Conservation (phyloP, 2,113 vertebrate species). For the Mastomys natalensis region DNA sequence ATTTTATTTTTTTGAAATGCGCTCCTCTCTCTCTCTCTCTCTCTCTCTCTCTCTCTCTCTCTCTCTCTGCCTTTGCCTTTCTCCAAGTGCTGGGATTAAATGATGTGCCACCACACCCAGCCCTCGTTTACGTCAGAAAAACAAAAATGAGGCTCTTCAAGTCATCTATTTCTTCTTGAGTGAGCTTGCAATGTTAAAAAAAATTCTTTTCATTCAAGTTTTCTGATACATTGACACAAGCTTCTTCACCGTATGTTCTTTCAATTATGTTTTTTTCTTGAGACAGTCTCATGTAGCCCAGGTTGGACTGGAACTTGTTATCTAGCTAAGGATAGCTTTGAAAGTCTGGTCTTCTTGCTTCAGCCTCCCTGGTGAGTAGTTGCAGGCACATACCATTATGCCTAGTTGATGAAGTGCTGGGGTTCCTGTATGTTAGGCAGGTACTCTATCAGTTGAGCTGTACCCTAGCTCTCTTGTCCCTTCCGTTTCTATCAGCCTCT, state of each 20-base stretch:
- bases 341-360: neutral
- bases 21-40: neutral
- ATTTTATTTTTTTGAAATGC: neutral
- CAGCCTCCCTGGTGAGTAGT: neutral
- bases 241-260: neutral
- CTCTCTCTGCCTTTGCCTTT: neutral
- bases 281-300: neutral
- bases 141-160: neutral
- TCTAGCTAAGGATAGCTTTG: neutral
- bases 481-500: neutral
- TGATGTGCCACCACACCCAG: neutral
- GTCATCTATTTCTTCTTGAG: constrained; percentile 9
- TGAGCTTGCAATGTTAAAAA: neutral
- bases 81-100: neutral
- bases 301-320: neutral
- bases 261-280: neutral
- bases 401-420: neutral
- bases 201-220: constrained; percentile 3
- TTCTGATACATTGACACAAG: neutral
- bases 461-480: neutral
- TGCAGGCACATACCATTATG: neutral
- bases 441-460: neutral
- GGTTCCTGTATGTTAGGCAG: too few relatives aligned
- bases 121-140: constrained; percentile 25
- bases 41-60: neutral